Evolutionary conservation across 2,113 vertebrate species (phyloP).

Genomic region (Phycodurus eques): DNA sequence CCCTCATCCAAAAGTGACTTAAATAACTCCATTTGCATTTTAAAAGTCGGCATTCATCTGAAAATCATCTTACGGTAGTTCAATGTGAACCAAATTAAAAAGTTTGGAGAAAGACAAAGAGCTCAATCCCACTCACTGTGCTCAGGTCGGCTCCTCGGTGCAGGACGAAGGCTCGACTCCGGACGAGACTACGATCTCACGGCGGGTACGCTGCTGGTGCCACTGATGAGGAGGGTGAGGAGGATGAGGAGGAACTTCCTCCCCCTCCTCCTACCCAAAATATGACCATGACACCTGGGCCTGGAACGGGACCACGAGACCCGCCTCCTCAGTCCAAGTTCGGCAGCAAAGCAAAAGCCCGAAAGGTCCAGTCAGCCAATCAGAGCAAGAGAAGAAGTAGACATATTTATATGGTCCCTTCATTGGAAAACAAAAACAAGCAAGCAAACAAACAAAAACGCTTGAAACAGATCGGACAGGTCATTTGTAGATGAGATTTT

Average conservation of each 20-base stretch:
- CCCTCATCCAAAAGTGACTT: background rate
- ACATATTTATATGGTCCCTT: background rate
- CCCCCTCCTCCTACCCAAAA: background rate
- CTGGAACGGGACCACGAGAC: slow-evolving; percentile 30
- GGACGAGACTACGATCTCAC: slow-evolving; percentile 16
- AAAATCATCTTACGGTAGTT: background rate
- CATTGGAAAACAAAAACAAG: too few relatives aligned
- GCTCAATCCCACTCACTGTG: slow-evolving; percentile 46
- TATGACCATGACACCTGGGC: slow-evolving; percentile 37
- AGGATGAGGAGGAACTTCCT: slow-evolving; percentile 23
- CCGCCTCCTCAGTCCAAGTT: slow-evolving; percentile 22
- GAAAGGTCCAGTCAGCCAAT: slow-evolving; percentile 17
- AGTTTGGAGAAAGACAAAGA: background rate
- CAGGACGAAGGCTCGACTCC: slow-evolving; percentile 34
- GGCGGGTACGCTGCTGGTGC: slow-evolving; percentile 32
- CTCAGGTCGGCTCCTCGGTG: slow-evolving; percentile 30
- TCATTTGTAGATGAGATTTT: too few relatives aligned
- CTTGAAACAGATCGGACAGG: too few relatives aligned
- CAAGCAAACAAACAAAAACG: too few relatives aligned
- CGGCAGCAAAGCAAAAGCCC: background rate
- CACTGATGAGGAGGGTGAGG: slow-evolving; percentile 22
- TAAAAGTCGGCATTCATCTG: background rate
- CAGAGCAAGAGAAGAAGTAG: background rate
- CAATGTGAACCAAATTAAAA: background rate
- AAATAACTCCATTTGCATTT: background rate